phyloP scores from a whole-genome alignment of 2,888 invertebrate species.

The Eristalinus aeneus region DNA sequence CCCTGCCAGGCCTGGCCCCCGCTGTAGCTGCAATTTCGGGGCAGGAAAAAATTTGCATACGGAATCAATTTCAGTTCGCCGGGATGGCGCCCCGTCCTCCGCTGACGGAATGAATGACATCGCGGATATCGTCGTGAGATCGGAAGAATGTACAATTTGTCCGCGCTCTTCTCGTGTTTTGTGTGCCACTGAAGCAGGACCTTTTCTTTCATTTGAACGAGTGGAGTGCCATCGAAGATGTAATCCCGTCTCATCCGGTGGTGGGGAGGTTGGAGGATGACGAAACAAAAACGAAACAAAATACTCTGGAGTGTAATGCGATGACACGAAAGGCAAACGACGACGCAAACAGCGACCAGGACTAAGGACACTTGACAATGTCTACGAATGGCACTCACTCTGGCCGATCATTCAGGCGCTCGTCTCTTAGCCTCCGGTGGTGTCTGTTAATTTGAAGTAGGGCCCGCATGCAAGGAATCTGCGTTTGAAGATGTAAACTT shows the following conservation, averaged over 20 bases:
- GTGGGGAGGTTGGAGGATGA: neutral
- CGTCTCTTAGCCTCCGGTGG: neutral
- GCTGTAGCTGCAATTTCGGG: slow-evolving; percentile 63
- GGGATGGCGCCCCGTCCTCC: slow-evolving; percentile 14
- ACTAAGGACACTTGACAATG: slow-evolving; percentile 68
- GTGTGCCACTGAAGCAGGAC: neutral
- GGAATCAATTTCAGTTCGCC: slow-evolving; percentile 69
- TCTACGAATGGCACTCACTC: slow-evolving; percentile 58
- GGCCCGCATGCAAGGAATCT: slow-evolving; percentile 37
- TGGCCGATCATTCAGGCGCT: slow-evolving; percentile 6
- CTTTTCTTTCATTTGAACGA: slow-evolving; percentile 21
- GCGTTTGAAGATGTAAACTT: slow-evolving; percentile 55
- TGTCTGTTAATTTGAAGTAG: slow-evolving; percentile 67
- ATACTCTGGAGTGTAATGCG: slow-evolving; percentile 59
- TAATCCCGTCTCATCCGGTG: neutral
- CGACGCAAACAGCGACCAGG: slow-evolving; percentile 9
- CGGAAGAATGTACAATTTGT: slow-evolving; percentile 64
- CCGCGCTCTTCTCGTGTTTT: slow-evolving; percentile 27
- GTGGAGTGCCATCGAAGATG: slow-evolving; percentile 55
- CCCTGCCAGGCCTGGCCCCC: neutral
- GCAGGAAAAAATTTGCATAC: slow-evolving; percentile 64
- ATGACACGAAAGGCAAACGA: slow-evolving; percentile 69
- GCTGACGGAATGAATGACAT: slow-evolving; percentile 43
- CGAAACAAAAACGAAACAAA: slow-evolving; percentile 23
- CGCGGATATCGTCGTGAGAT: slow-evolving; percentile 46